phyloP scores from a whole-genome alignment of 2,888 invertebrate genomes.

The Deilephila porcellus region DNA sequence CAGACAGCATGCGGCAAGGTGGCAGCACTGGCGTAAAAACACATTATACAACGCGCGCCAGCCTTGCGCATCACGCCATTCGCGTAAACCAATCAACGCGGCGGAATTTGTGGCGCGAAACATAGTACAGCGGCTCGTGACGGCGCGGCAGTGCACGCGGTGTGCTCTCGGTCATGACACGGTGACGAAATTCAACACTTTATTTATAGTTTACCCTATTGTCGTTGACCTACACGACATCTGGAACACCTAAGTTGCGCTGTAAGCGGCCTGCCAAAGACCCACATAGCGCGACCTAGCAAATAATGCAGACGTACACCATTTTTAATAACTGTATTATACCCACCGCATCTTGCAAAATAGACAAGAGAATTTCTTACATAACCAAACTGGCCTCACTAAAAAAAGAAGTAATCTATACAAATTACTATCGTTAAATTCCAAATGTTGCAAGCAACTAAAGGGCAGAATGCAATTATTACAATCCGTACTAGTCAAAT shows the following conservation, averaged over 20 bases:
- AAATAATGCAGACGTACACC: background rate
- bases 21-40: constrained; percentile 66
- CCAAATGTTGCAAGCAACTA: too few relatives aligned
- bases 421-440: too few relatives aligned
- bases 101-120: constrained; percentile 61
- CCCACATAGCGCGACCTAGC: background rate
- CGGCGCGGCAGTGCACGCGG: constrained; percentile 38
- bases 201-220: constrained; percentile 42
- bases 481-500: too few relatives aligned
- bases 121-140: constrained; percentile 54
- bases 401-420: too few relatives aligned
- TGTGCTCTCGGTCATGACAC: constrained; percentile 51
- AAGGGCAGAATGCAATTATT: too few relatives aligned
- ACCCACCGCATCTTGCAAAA: too few relatives aligned
- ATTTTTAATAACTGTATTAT: too few relatives aligned
- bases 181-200: constrained; percentile 51
- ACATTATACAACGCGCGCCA: constrained; percentile 45
- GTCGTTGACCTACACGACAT: constrained; percentile 42
- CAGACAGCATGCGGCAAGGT: constrained; percentile 49
- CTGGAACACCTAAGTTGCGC: constrained; percentile 34
- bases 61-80: constrained; percentile 73
- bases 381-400: too few relatives aligned
- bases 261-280: too few relatives aligned
- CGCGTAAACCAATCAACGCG: constrained; percentile 67
- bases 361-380: too few relatives aligned